Conservation (phyloP, 1,140 invertebrate genomes). For the Harpegnathos saltator region DNA sequence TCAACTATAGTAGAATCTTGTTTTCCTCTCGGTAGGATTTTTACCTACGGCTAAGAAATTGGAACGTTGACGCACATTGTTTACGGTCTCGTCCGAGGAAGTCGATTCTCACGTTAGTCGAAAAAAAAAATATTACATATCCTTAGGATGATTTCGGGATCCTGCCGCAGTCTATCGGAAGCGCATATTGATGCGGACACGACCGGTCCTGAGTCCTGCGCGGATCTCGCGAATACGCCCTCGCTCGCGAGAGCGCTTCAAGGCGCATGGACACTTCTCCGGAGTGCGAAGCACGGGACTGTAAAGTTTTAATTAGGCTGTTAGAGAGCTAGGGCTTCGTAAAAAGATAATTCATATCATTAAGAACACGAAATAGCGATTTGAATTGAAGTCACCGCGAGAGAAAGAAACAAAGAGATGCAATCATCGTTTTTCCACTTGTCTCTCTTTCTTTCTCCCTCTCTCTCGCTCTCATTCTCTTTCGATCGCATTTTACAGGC, state of each 20-base stretch:
- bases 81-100: too few relatives aligned
- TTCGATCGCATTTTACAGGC: conserved; percentile 27
- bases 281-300: conserved; percentile 9
- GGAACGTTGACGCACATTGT: too few relatives aligned
- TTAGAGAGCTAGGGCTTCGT: conserved; percentile 66
- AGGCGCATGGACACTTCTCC: background rate
- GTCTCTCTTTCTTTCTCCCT: conserved; percentile 5
- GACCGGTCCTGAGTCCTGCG: background rate
- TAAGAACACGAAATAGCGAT: conserved; percentile 62
- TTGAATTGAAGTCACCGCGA: conserved; percentile 39
- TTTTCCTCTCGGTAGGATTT: too few relatives aligned
- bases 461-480: conserved; percentile 3
- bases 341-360: conserved; percentile 80
- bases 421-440: background rate
- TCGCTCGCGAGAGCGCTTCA: background rate
- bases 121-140: too few relatives aligned
- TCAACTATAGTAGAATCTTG: too few relatives aligned
- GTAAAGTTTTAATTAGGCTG: conserved; percentile 43
- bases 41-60: too few relatives aligned
- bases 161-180: background rate
- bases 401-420: conserved; percentile 27
- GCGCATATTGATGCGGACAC: background rate
- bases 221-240: background rate
- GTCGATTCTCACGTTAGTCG: too few relatives aligned
- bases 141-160: too few relatives aligned